Base-by-base conservation (phyloP, 2,888 invertebrate genomes). In the Tetropium fuscum region DNA sequence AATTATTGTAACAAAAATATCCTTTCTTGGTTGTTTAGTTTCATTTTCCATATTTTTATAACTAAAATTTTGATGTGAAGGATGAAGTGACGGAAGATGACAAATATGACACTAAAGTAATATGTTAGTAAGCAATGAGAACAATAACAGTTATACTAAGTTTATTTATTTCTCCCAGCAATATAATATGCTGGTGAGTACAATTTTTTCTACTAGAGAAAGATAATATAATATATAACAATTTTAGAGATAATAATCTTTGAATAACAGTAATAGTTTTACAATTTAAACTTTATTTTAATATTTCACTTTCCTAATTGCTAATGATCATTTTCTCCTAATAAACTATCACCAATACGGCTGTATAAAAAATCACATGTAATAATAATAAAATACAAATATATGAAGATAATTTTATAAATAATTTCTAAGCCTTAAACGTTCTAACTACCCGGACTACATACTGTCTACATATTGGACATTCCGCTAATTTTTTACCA, bases 391-490 rank as follows among this genome's bases (percentile, higher is more conserved):
- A 30, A 45, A 11, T 27, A 27, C 7, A 30, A 53, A 51, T 20
- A 30, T 27, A 6, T 25, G 10, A 13, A 32, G 15, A 43, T 43
- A 27, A 34, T 53, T 27, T n/a, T 38, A 11, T 11, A 40, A 18
- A 40, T 20, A 22, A n/a, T 41, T 16, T 5, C 11, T 48, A 95
- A 72, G 94, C 92, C 81, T 91, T 90, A 84, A 96, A 97, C 81
- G 91, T 92, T 78, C 94, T 87, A 60, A 97, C 95, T 72, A 94
- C 93, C 64, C 96, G 87, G 69, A 93, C 91, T 59, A 97, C 93
- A 82, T 92, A 95, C 84, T 94, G 94, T 73, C 96, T 87, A 82
- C 96, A 97, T 80, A 97, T 93, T 62, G 96, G 96, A 83, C 96
- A 97, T 84, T 95, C 95, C 65, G 90, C 89, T 74, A 96, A 87